These are phyloP conservation scores for Macaria notata DNA, from an alignment of 2,888 invertebrate genomes.

Conservation along the genomic window DNA sequence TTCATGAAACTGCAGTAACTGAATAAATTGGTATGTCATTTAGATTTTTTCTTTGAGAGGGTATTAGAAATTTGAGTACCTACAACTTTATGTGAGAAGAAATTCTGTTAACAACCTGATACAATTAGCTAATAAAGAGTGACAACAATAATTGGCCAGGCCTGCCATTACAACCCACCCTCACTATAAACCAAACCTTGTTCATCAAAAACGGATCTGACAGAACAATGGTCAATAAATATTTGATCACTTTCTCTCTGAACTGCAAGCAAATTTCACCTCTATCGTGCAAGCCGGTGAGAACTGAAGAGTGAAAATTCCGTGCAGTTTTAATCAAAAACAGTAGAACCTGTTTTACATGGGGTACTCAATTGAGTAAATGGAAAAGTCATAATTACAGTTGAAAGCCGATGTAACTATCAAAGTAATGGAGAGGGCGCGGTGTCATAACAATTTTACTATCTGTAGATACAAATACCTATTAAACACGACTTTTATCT, in stretches of 20 bases:
- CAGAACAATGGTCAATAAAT: conserved; percentile 19
- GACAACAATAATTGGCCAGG: conserved; percentile 8
- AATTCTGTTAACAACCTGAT: too few relatives aligned
- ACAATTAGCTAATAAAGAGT: too few relatives aligned
- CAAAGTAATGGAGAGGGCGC: conserved; percentile 41
- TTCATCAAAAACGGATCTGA: conserved; percentile 30
- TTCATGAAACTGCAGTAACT: too few relatives aligned
- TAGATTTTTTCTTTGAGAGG: too few relatives aligned
- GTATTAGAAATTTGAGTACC: too few relatives aligned
- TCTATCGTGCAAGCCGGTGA: conserved; percentile 2
- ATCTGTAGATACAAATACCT: conserved; percentile 39
- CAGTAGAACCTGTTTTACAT: conserved; percentile 8
- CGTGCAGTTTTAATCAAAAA: conserved; percentile 4
- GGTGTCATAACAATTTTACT: conserved; percentile 34
- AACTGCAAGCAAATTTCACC: conserved; percentile 4
- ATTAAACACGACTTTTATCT: conserved; percentile 1
- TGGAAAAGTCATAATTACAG: conserved; percentile 42
- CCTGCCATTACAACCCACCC: conserved; percentile 29
- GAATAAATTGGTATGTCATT: too few relatives aligned
- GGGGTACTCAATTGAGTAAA: conserved; percentile 5
- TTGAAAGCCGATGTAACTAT: conserved; percentile 35
- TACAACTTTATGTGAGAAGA: too few relatives aligned
- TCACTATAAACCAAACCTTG: conserved; percentile 29
- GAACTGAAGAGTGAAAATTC: conserved; percentile 7
- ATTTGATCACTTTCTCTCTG: conserved; percentile 26